Conservation (phyloP, 2,888 invertebrate species). For the Pseudolycoriella hygida region DNA sequence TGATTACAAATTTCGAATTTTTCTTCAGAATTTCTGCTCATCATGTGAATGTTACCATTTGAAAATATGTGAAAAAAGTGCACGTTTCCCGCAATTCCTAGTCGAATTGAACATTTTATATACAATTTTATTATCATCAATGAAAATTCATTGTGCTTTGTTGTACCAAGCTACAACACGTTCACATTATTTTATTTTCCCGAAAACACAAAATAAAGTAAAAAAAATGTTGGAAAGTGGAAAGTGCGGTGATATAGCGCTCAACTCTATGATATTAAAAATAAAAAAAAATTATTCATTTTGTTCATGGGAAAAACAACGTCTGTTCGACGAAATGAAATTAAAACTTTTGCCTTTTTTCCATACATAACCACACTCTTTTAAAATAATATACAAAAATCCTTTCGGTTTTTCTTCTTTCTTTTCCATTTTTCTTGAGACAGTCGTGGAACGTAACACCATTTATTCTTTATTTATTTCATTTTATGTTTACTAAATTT, state of each 20-base stretch:
- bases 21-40: no score
- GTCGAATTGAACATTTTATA: no score
- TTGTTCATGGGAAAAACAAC: conserved; percentile 5
- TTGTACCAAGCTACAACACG: not conserved
- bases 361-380: not conserved
- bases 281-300: not conserved
- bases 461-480: no score
- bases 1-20: no score
- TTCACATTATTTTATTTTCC: not conserved
- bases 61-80: no score
- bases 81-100: no score
- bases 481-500: no score
- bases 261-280: not conserved
- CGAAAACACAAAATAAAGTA: not conserved
- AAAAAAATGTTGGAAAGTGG: not conserved
- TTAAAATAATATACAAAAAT: no score
- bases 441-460: no score
- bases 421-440: no score
- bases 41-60: no score
- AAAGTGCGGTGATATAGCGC: not conserved
- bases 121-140: not conserved
- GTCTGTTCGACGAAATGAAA: conserved; percentile 4
- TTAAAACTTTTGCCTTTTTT: conserved; percentile 3
- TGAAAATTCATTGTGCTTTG: not conserved
- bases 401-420: no score